These are phyloP conservation scores for Paedocypris micromegethes DNA, from an alignment of 2,797 vertebrate species.

Conservation along the genomic window DNA sequence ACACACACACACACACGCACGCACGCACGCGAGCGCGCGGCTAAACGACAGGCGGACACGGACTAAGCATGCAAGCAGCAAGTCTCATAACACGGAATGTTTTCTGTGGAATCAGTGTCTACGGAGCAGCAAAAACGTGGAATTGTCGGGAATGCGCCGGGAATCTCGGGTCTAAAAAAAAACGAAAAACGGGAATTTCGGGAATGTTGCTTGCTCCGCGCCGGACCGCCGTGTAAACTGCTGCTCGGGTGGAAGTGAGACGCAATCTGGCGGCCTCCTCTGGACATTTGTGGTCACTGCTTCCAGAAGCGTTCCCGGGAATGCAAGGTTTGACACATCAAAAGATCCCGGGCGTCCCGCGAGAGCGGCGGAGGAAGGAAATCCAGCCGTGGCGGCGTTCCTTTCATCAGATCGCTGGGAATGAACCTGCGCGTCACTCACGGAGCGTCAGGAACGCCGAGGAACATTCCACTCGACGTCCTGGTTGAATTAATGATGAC, in stretches of 20 bases:
- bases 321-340: slow-evolving; percentile 26
- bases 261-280: no score
- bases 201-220: no score
- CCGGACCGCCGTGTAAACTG: no score
- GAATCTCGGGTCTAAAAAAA: no score
- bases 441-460: slow-evolving; percentile 16
- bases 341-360: slow-evolving; percentile 4
- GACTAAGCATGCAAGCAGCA: slow-evolving; percentile 48
- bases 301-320: no score
- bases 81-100: slow-evolving; percentile 48
- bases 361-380: slow-evolving; percentile 4
- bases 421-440: slow-evolving; percentile 39
- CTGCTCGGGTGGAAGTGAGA: no score
- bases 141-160: slow-evolving; percentile 24
- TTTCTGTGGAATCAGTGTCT: slow-evolving; percentile 45
- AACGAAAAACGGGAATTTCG: no score
- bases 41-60: slow-evolving; percentile 25
- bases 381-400: slow-evolving; percentile 13
- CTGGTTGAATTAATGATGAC: slow-evolving; percentile 51
- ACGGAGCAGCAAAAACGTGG: slow-evolving; percentile 47
- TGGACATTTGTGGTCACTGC: no score
- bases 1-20: slow-evolving; percentile 20
- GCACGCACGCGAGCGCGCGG: slow-evolving; percentile 15
- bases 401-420: slow-evolving; percentile 29
- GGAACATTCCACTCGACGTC: slow-evolving; percentile 35